These are phyloP conservation scores for Pelecanus crispus DNA, from an alignment of 2,113 vertebrate species.

Conservation along the genomic window DNA sequence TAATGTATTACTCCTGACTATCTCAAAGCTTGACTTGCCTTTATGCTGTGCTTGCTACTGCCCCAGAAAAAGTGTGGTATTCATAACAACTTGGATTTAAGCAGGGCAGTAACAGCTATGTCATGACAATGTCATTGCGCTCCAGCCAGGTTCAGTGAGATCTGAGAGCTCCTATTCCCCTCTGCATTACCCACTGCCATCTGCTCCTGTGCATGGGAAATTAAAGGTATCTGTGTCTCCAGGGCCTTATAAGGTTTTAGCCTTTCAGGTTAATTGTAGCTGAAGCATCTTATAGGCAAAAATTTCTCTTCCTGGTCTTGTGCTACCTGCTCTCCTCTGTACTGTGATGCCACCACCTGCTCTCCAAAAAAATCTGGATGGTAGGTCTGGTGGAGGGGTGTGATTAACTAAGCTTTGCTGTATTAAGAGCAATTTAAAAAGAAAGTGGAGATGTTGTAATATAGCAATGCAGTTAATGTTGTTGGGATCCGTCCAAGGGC, in stretches of 20 bases:
- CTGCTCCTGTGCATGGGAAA: background rate
- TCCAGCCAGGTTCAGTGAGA: background rate
- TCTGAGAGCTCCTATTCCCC: background rate
- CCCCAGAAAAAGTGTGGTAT: background rate
- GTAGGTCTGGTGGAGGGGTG: background rate
- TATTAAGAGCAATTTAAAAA: background rate
- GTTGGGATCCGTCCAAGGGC: background rate
- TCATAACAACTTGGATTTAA: background rate
- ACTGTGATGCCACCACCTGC: background rate
- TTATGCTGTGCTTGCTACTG: background rate
- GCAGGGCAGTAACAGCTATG: background rate
- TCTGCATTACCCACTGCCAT: background rate
- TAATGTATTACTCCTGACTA: background rate
- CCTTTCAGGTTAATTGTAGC: background rate
- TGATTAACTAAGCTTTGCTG: background rate
- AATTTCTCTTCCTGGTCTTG: background rate
- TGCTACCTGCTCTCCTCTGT: background rate
- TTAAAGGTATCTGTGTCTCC: background rate
- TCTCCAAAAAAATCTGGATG: background rate
- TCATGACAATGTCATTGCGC: background rate
- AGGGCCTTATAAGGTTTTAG: background rate
- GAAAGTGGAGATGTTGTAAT: background rate
- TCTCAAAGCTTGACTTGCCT: background rate
- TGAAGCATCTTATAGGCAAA: background rate
- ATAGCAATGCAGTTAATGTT: background rate